These are phyloP conservation scores for Chloroceryle amazona DNA, from an alignment of 2,797 vertebrate species.

Conservation along the genomic window DNA sequence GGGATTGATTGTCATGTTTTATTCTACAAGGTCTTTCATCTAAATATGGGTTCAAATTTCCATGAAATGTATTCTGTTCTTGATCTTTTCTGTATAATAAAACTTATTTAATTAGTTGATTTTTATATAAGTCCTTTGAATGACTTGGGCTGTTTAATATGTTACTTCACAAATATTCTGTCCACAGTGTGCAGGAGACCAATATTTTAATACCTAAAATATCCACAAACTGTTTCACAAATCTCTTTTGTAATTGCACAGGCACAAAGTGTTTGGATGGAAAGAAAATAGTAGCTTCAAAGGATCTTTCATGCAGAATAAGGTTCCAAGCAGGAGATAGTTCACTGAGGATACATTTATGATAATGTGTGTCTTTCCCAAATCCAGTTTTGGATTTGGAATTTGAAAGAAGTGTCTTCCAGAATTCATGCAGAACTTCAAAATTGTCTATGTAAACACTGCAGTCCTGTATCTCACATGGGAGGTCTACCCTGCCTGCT, in stretches of 20 bases:
- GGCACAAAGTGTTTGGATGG: not conserved
- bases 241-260: not conserved
- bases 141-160: constrained; percentile 49
- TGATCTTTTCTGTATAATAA: constrained; percentile 32
- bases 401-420: not conserved
- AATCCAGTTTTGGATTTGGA: not conserved
- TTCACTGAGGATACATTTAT: not conserved
- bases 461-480: not conserved
- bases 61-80: constrained; percentile 9
- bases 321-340: not conserved
- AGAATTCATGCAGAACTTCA: not conserved
- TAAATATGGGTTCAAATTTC: not conserved
- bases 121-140: constrained; percentile 51
- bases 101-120: constrained; percentile 37
- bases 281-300: not conserved
- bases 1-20: not conserved
- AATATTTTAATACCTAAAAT: not conserved
- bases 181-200: constrained; percentile 2
- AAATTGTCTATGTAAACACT: not conserved
- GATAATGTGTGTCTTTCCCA: not conserved
- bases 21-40: not conserved
- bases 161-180: constrained; percentile 73
- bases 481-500: not conserved
- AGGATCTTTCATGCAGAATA: not conserved
- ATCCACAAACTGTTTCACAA: not conserved